Conservation (phyloP, 2,797 vertebrate genomes). For the Enteromius afrohamiltoni region DNA sequence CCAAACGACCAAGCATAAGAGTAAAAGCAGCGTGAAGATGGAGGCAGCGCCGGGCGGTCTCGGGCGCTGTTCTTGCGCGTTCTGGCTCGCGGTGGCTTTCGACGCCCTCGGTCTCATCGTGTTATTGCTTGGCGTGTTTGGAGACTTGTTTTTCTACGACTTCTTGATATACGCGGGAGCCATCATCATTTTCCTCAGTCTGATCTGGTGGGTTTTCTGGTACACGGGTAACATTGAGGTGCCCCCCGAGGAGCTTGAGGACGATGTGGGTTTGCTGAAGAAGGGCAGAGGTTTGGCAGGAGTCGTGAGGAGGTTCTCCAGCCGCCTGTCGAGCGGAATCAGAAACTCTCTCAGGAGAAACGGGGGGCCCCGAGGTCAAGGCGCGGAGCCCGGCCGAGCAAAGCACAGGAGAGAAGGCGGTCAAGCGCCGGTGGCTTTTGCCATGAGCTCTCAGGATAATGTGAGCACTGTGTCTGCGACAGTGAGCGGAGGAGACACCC, state of each 20-base stretch:
- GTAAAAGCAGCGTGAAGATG: constrained; percentile 59
- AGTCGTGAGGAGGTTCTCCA: constrained; percentile 74
- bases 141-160: constrained; percentile 83
- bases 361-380: not conserved
- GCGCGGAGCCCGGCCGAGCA: constrained; percentile 7
- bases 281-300: constrained; percentile 68
- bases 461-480: constrained; percentile 53
- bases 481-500: constrained; percentile 44
- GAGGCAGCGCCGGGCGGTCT: constrained; percentile 71
- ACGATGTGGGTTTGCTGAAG: constrained; percentile 78
- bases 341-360: constrained; percentile 64
- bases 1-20: not conserved
- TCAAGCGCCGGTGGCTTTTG: not conserved
- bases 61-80: constrained; percentile 84
- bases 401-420: constrained; percentile 44
- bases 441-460: constrained; percentile 22
- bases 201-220: constrained; percentile 96
- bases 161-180: constrained; percentile 90
- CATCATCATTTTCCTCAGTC: constrained; percentile 89
- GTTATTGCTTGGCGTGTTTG: constrained; percentile 84
- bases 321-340: constrained; percentile 71
- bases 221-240: constrained; percentile 92
- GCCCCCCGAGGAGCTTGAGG: constrained; percentile 77
- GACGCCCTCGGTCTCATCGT: constrained; percentile 80
- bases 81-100: constrained; percentile 89